Conservation (phyloP, 2,113 vertebrate genomes). For the Pandion haliaetus region DNA sequence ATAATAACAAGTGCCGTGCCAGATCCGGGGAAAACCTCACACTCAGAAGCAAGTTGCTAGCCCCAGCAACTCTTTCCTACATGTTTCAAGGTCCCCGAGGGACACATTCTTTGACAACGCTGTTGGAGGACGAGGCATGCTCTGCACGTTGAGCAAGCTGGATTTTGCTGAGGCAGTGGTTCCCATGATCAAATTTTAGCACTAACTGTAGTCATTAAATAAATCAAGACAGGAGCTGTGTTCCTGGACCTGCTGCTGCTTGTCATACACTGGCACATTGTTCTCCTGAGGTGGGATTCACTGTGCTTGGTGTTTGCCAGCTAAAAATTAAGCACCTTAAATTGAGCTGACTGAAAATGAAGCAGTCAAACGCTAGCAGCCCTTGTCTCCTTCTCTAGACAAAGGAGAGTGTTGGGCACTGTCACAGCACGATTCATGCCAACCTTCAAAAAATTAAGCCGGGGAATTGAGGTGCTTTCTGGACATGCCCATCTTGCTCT, state of each 20-base stretch:
- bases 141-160: neutral
- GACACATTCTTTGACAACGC: neutral
- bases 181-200: slow-evolving; percentile 34
- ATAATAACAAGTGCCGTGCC: neutral
- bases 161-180: slow-evolving; percentile 54
- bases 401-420: neutral
- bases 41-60: neutral
- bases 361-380: neutral
- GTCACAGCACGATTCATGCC: neutral
- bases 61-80: neutral
- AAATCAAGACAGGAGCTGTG: slow-evolving; percentile 7
- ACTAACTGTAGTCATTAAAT: neutral
- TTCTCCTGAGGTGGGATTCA: slow-evolving; percentile 45
- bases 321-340: neutral
- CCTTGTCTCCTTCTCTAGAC: neutral
- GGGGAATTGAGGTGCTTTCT: neutral
- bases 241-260: slow-evolving; percentile 25
- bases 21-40: neutral
- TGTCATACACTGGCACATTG: slow-evolving; percentile 6
- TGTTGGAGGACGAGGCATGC: neutral
- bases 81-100: neutral
- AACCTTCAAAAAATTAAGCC: neutral
- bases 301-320: neutral
- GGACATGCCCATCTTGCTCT: neutral
- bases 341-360: neutral